Base-by-base conservation (phyloP, 2,888 invertebrate genomes). In the Drosophila stalkeri region DNA sequence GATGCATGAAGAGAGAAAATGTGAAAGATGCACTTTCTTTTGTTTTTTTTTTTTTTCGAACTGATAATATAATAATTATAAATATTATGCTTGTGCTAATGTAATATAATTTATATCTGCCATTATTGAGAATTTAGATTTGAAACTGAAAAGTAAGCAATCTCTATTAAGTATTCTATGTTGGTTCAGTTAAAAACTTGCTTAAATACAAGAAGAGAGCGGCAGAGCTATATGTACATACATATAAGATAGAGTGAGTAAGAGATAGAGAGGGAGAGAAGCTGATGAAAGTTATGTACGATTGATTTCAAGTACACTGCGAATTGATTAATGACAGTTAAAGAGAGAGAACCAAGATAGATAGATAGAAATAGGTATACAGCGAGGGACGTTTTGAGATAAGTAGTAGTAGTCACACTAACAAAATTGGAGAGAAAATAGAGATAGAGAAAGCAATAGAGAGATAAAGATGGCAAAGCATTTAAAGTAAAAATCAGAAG, bases 1-100 rank as follows among this genome's bases (percentile, higher is more conserved):
- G 69, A 59, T 69, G 70, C 54, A n/a, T 67, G 33, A 14, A 20
- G 41, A 63, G 52, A 61, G 72, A 72, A 71, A 72, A 51, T 57
- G 52, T 57, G 61, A 63, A 43, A 70, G 43, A 70, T 52, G 69
- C 37, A 49, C 43, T 51, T 37, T 49, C 41, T 16, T 59, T 57
- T 20, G 12, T n/a, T 0, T 27, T 27, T 27, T 33, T 65, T 66
- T 37, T 20, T 23, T 52, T 52, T 18, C 35, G 41, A 65, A 43
- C 14, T 27, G 16, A 12, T 23, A 37, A 65, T 66, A 54, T 31
- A 14, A 54, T 37, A 14, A 44, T 54, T 33, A 18, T 31, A 0
- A n/a, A 23, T n/a, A 7, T n/a, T 7, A 27, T 39, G 39, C 27
- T 11, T 12, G 14, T n/a, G 39, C n/a, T 5, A 12, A 12, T 12